Base-by-base conservation (phyloP, 2,888 invertebrate genomes). In the Bruchidius siliquastri region DNA sequence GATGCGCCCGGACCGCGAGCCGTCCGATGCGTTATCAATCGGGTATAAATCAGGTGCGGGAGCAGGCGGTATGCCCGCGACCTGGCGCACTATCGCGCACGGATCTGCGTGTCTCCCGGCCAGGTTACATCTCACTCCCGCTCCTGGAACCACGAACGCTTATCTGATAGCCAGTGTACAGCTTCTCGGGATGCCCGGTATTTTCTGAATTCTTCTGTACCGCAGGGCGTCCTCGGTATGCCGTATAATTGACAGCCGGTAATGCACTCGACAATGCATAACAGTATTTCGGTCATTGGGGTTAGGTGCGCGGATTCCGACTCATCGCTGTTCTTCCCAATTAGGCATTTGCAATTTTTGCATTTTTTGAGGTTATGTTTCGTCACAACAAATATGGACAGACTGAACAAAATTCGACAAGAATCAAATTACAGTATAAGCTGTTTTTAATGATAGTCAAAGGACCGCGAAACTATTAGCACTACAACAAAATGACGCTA, bases 1-100 rank as follows among this genome's bases (percentile, higher is more conserved):
- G 49, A 49, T 13, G 26, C 26, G 26, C 3, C 26, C 26, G 26
- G 26, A 26, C 26, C 3, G 3, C 49, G 49, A 13, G 18, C 49
- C 13, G 18, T 13, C 83, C 83, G 86, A 86, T 86, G 81, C 83
- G 82, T 84, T 86, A 86, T 86, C 86, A 84, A 83, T 84, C 81
- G 78, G 76, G 77, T 81, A 85, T 86, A 86, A 86, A 86, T 86
- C 85, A 85, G 83, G 67, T 68, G 69, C 74, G 79, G 79, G 82
- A 82, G 82, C 82, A 83, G 79, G 80, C 82, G 82, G 81, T 82
- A 83, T 81, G 81, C 77, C 78, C 18, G 49, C 49, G 49, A 49
- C 49, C 49, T 13, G 49, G 74, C 22, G 73, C 75, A 74, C 72
- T 77, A 77, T 77, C 77, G 74, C 71, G 71, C 74, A 21, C 49